Conservation (phyloP, 2,113 vertebrate species). For the Sphyrna mokarran region DNA sequence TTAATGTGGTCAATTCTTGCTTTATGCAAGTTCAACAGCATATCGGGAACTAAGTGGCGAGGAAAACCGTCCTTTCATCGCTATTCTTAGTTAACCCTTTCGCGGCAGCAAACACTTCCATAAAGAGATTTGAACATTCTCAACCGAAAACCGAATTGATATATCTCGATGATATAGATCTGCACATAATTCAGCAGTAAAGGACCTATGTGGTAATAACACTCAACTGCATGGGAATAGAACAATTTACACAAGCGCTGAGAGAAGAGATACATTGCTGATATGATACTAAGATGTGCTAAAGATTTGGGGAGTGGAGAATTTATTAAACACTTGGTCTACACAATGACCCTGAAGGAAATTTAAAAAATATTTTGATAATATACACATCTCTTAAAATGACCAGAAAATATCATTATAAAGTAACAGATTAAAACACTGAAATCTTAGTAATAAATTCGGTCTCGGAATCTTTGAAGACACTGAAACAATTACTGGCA, state of each 20-base stretch:
- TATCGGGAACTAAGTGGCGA: background rate
- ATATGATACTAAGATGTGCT: background rate
- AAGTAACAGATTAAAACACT: background rate
- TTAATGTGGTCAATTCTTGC: background rate
- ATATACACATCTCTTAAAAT: background rate
- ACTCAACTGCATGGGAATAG: background rate
- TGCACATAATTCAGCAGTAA: background rate
- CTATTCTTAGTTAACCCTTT: background rate
- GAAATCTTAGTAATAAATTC: background rate
- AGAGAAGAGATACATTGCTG: background rate
- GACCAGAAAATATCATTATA: background rate
- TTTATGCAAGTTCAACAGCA: background rate
- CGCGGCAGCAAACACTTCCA: background rate
- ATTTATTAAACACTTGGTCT: background rate
- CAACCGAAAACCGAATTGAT: background rate
- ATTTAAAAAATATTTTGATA: background rate
- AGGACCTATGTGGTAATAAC: background rate
- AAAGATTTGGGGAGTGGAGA: background rate
- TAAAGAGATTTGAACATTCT: background rate
- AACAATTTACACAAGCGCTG: background rate
- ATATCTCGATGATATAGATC: background rate
- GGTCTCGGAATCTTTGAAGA: background rate
- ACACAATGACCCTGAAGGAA: background rate
- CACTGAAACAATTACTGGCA: background rate
- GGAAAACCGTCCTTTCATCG: background rate